These are phyloP conservation scores for Tenthredo livida DNA, from an alignment of 2,888 invertebrate species.

Conservation along the genomic window DNA sequence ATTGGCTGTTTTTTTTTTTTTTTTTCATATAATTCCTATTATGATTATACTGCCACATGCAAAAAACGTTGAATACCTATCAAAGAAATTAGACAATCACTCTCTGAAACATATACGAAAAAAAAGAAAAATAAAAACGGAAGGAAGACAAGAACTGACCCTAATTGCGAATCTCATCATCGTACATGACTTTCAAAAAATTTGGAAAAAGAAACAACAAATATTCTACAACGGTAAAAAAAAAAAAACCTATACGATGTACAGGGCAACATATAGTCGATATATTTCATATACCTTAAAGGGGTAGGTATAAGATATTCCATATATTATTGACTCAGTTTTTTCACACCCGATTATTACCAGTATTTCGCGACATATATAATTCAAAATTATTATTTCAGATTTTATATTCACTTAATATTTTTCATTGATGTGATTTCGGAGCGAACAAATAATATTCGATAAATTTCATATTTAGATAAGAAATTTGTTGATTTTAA, in stretches of 20 bases:
- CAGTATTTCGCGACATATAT: background rate
- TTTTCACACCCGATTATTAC: background rate
- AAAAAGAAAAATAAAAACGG: background rate
- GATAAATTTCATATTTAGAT: background rate
- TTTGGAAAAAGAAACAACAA: background rate
- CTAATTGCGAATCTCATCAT: constrained; percentile 4
- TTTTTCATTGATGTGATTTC: background rate
- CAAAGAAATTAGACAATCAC: background rate
- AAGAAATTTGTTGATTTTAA: background rate
- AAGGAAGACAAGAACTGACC: background rate
- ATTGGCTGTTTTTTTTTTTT: background rate
- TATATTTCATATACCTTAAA: background rate
- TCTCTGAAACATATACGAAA: background rate
- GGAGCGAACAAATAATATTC: background rate
- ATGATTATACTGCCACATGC: background rate
- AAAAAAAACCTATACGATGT: background rate
- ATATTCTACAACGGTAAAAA: background rate
- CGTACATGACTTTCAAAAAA: background rate
- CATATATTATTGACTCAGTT: background rate
- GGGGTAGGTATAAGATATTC: background rate
- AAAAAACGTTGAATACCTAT: background rate
- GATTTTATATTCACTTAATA: background rate
- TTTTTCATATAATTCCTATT: background rate
- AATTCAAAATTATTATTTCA: background rate
- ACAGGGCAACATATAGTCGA: background rate